Percentiles rank a stretch among this genome's conserved stretches.
phyloP scores from a whole-genome alignment of 1,140 invertebrate genomes.

The Formica exsecta region DNA sequence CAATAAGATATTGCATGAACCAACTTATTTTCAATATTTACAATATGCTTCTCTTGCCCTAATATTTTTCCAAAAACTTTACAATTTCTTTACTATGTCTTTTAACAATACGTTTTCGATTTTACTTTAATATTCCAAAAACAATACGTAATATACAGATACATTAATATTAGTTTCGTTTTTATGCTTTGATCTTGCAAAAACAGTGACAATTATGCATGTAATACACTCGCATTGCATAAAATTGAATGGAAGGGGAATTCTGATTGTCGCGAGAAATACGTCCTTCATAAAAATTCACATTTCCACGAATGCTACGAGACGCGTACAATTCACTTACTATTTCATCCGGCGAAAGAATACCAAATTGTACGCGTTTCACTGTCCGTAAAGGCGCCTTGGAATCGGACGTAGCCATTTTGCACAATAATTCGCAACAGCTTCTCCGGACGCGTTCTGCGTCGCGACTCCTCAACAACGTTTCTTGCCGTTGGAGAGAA shows the following conservation, averaged over 20 bases:
- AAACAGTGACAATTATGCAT: background rate
- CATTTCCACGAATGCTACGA: background rate
- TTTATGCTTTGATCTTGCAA: background rate
- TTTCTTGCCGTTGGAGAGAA: background rate
- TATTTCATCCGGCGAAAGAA: constrained; percentile 99
- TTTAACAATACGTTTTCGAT: background rate
- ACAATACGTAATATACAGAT: too few relatives aligned
- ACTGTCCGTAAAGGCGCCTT: constrained; percentile 96
- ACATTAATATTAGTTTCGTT: too few relatives aligned
- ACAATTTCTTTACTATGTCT: background rate
- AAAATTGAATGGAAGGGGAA: background rate
- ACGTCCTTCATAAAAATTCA: background rate
- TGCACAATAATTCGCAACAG: constrained; percentile 73
- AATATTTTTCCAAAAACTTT: background rate
- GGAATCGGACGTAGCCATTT: constrained; percentile 94
- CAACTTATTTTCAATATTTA: background rate
- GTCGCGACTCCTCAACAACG: constrained; percentile 35
- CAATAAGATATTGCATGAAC: background rate
- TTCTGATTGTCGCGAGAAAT: background rate
- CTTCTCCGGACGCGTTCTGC: constrained; percentile 33
- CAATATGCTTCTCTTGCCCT: background rate
- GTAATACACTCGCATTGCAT: background rate
- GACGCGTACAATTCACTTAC: constrained; percentile 89
- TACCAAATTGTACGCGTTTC: constrained; percentile 99
- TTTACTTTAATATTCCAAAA: too few relatives aligned